These are phyloP conservation scores for Macquaria australasica DNA, from an alignment of 2,113 vertebrate genomes.

Conservation along the genomic window DNA sequence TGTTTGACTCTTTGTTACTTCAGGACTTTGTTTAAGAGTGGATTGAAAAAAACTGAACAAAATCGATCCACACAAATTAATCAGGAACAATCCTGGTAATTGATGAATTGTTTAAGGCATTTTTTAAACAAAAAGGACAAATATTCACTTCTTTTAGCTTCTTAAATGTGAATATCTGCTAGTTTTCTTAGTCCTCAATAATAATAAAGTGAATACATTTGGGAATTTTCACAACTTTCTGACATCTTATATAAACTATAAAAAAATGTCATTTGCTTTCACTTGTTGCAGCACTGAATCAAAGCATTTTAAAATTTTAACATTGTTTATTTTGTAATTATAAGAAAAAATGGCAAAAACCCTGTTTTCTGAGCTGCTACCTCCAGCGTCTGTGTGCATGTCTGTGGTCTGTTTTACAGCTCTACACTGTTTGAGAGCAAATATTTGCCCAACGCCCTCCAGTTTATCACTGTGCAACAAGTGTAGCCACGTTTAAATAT, in stretches of 20 bases:
- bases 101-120: not conserved
- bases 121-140: not conserved
- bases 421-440: constrained; percentile 27
- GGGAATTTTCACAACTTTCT: not conserved
- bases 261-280: too few relatives aligned
- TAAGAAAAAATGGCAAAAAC: not conserved
- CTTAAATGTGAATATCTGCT: too few relatives aligned
- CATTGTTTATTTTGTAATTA: too few relatives aligned
- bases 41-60: not conserved
- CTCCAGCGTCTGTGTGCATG: not conserved
- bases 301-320: too few relatives aligned
- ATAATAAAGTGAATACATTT: not conserved
- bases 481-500: constrained; percentile 31
- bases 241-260: too few relatives aligned
- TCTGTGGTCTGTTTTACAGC: constrained; percentile 11
- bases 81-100: not conserved
- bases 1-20: not conserved
- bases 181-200: not conserved
- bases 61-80: too few relatives aligned
- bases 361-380: too few relatives aligned
- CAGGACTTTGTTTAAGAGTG: not conserved
- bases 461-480: constrained; percentile 19
- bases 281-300: too few relatives aligned
- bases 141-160: not conserved
- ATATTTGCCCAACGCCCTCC: constrained; percentile 28